Evolutionary conservation across 1,140 invertebrate genomes (phyloP).

Genomic region (Brachionus rotundiformis): DNA sequence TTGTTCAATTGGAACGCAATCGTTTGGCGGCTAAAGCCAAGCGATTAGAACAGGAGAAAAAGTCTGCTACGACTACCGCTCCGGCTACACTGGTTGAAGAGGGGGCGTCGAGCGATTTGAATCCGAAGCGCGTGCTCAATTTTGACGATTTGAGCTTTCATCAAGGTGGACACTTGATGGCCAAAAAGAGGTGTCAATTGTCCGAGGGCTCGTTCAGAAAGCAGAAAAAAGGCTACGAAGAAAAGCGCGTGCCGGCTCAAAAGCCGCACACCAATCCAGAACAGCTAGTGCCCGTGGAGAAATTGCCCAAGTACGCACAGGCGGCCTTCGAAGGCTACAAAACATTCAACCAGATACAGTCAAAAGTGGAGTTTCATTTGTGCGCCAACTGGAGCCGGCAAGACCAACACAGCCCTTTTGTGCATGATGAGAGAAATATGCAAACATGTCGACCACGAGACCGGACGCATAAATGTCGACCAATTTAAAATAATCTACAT

Average conservation of each 20-base stretch:
- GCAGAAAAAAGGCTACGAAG: conserved; percentile 94
- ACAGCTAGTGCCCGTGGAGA: conserved; percentile 77
- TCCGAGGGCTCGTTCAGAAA: conserved; percentile 95
- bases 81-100: too few species aligned
- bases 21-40: not conserved
- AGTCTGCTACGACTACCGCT: too few species aligned
- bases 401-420: conserved; percentile 96
- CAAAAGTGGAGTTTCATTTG: conserved; percentile 83
- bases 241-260: conserved; percentile 96
- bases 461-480: conserved; percentile 87
- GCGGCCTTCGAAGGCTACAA: conserved; percentile 98
- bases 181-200: conserved; percentile 92
- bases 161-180: conserved; percentile 97
- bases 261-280: conserved; percentile 88
- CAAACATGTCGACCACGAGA: conserved; percentile 91
- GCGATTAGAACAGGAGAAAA: too few species aligned
- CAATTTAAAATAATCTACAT: conserved; percentile 99
- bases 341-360: conserved; percentile 91
- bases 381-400: conserved; percentile 97
- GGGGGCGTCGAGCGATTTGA: conserved; percentile 63
- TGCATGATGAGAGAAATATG: conserved; percentile 95
- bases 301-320: conserved; percentile 92
- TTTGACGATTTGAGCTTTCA: conserved; percentile 90
- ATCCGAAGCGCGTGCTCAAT: conserved; percentile 74
- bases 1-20: conserved; percentile 53